Evolutionary conservation across 2,888 invertebrate genomes (phyloP), one percentile per base, ranked within the genome.

Genomic region (Saturnia pavonia): DNA sequence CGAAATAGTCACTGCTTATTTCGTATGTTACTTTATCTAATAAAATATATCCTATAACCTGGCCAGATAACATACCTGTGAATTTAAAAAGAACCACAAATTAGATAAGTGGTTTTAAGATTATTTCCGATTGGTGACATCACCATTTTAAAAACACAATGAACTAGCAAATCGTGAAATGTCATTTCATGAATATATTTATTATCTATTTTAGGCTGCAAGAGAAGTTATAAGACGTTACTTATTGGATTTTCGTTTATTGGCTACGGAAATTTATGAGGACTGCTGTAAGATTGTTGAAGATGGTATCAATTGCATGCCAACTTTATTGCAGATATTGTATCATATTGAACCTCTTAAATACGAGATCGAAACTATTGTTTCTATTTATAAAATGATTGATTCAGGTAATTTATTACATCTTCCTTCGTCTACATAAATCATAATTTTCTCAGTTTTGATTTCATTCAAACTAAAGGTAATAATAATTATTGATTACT

Each of bases 221-320:
- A 95, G 96, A 75, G 94, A 95, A 75, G 95, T 95, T 25, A 89
- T 96, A 27, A 90, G 94, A 71, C 91, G 92, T 22, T 96, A 95
- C 78, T 85, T 96, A 27, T 82, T 95, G 34, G 94, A 95, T 54
- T 96, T 95, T 81, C 94, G 96, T 4, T 85, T 95, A 22, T 86
- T 78, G n/a, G 90, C 92, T 0, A 94, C 93, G 1, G 84, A 85
- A 25, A 87, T 94, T 73, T 94, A 85, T 71, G 90, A 91, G 14
- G 87, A 89, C 22, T 87, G 81, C 60, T 83, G 76, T 70, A 86
- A 79, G 51, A 78, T 72, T 8, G 75, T 74, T 0, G 70, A 77
- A 0, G 85, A 88, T 0, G 84, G 83, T 16, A 45, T 81, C 7
- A 89, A 88, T 72, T 85, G 84, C 69, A 85, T 94, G 85, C 94